These are phyloP conservation scores for Forbesichthys agassizii DNA, from an alignment of 2,113 vertebrate species.

Conservation along the genomic window DNA sequence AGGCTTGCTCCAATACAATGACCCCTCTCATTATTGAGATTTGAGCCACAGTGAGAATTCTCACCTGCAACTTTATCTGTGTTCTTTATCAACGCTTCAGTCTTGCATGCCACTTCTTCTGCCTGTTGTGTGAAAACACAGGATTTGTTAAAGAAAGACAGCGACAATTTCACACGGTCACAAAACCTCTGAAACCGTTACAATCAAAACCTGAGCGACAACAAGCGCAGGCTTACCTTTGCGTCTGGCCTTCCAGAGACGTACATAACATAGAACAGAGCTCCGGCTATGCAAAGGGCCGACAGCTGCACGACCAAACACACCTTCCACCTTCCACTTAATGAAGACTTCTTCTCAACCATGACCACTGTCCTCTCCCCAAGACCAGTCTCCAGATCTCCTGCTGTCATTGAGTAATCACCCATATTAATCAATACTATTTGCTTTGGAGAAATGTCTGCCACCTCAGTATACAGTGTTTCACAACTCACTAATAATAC, in stretches of 20 bases:
- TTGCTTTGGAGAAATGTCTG: not conserved
- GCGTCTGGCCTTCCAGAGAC: constrained; percentile 23
- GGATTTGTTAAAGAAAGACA: not conserved
- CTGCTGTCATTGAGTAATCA: constrained; percentile 48
- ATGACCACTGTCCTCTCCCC: constrained; percentile 44
- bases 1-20: constrained; percentile 1
- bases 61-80: constrained; percentile 44
- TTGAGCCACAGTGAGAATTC: not conserved
- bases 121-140: constrained; percentile 4
- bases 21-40: not conserved
- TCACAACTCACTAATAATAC: not conserved
- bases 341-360: constrained; percentile 51
- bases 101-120: constrained; percentile 3
- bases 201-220: not conserved
- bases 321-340: constrained; percentile 51
- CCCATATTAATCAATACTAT: constrained; percentile 45
- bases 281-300: constrained; percentile 43
- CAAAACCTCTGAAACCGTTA: not conserved
- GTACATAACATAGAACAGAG: constrained; percentile 47
- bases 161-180: not conserved
- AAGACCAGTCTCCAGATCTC: constrained; percentile 56
- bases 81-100: constrained; percentile 9
- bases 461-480: not conserved
- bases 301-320: constrained; percentile 15
- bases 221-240: constrained; percentile 34